Conservation (phyloP, 1,140 invertebrate species). For the Bombus sibiricus region DNA sequence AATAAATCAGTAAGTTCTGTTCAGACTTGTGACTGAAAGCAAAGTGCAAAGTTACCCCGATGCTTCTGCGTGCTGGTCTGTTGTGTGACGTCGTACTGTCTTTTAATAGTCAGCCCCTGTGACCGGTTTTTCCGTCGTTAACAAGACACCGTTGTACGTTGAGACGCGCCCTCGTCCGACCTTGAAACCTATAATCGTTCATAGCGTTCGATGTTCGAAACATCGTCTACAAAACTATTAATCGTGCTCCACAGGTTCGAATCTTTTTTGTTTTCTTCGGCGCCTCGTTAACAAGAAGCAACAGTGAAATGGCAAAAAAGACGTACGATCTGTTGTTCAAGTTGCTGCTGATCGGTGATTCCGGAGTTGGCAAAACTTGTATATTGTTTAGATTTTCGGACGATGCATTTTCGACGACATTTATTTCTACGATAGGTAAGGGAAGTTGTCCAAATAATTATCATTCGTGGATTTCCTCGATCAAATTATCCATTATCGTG, state of each 20-base stretch:
- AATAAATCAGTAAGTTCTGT: slow-evolving; percentile 1
- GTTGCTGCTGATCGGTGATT: slow-evolving; percentile 98
- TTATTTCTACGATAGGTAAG: slow-evolving; percentile 98
- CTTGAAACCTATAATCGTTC: slow-evolving; percentile 65
- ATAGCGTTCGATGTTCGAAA: slow-evolving; percentile 65
- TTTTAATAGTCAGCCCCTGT: slow-evolving; percentile 67
- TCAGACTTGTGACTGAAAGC: not conserved
- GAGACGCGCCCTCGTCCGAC: slow-evolving; percentile 70
- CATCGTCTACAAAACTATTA: slow-evolving; percentile 48
- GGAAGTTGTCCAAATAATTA: slow-evolving; percentile 43
- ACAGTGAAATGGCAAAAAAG: slow-evolving; percentile 92
- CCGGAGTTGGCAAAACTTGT: slow-evolving; percentile 99
- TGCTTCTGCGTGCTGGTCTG: slow-evolving; percentile 60
- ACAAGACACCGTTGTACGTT: slow-evolving; percentile 46
- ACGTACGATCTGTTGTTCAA: slow-evolving; percentile 99
- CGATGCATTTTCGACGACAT: slow-evolving; percentile 99
- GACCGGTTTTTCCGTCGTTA: slow-evolving; percentile 62
- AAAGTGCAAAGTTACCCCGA: slow-evolving; percentile 59
- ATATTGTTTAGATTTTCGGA: slow-evolving; percentile 99
- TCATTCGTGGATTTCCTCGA: not conserved
- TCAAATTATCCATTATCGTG: too few species aligned
- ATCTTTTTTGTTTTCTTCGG: slow-evolving; percentile 45
- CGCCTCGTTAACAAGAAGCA: slow-evolving; percentile 40
- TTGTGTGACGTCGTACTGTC: slow-evolving; percentile 64
- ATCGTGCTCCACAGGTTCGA: slow-evolving; percentile 40